Evolutionary conservation across 64 coral and sea anemone species (phyloP).

Genomic region (Dendronephthya gigantea): DNA sequence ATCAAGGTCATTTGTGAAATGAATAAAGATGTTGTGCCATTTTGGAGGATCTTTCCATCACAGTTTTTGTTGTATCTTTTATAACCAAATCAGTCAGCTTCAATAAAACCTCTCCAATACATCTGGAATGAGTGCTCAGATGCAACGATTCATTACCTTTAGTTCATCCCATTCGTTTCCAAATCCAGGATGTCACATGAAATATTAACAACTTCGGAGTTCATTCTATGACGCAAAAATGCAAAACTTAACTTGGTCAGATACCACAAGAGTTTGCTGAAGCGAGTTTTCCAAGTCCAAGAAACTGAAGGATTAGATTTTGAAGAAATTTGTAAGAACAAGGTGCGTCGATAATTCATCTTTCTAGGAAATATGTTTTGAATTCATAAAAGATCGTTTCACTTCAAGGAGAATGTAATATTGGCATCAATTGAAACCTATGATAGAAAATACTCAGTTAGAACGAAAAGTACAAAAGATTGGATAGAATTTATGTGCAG

Average conservation of each 20-base stretch:
- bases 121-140: no score
- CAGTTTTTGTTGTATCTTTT: conserved; percentile 4
- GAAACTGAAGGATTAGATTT: neutral
- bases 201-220: no score
- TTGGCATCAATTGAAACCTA: neutral
- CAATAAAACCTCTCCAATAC: no score
- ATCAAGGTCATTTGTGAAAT: conserved; percentile 8
- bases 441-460: neutral
- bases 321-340: neutral
- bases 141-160: no score
- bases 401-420: neutral
- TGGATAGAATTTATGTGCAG: neutral
- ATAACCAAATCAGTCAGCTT: no score
- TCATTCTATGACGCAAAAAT: neutral
- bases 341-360: neutral
- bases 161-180: no score
- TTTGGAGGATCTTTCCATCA: neutral
- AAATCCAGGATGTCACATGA: no score
- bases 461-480: neutral
- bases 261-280: neutral
- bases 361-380: no score
- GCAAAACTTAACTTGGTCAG: neutral
- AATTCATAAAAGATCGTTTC: no score
- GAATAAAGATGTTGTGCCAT: neutral
- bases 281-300: neutral